phyloP scores from a whole-genome alignment of 2,113 vertebrate species.

The Cyanoderma ruficeps region DNA sequence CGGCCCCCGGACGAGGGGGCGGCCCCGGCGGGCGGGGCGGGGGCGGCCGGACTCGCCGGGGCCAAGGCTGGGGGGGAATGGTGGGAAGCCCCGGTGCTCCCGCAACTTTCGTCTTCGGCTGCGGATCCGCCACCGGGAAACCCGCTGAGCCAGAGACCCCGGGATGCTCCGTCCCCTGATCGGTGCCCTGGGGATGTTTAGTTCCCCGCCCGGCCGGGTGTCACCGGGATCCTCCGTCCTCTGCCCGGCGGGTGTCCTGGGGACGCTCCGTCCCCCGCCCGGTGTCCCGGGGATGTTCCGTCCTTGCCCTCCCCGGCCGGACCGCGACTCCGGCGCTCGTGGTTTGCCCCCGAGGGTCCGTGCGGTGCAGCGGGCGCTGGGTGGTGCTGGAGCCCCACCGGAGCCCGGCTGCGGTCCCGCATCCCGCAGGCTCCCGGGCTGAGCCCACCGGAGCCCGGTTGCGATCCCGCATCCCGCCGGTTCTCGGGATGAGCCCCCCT shows the following conservation, averaged over 20 bases:
- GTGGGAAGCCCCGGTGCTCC: background rate
- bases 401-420: background rate
- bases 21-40: background rate
- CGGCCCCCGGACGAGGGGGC: background rate
- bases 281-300: background rate
- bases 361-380: slow-evolving; percentile 5
- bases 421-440: background rate
- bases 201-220: background rate
- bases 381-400: slow-evolving; percentile 42
- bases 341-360: background rate
- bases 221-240: background rate
- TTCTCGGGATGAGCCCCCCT: background rate
- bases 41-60: background rate
- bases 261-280: too few species aligned
- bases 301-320: background rate
- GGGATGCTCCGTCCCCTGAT: background rate
- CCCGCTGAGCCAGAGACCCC: background rate
- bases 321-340: background rate
- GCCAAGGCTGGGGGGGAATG: background rate
- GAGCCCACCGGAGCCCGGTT: background rate
- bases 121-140: background rate
- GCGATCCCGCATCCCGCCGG: background rate
- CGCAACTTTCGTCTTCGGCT: background rate
- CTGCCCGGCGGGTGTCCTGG: too few species aligned
- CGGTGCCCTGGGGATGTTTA: background rate